Conservation (phyloP, 2,113 vertebrate genomes). For the Laticauda laticaudata region DNA sequence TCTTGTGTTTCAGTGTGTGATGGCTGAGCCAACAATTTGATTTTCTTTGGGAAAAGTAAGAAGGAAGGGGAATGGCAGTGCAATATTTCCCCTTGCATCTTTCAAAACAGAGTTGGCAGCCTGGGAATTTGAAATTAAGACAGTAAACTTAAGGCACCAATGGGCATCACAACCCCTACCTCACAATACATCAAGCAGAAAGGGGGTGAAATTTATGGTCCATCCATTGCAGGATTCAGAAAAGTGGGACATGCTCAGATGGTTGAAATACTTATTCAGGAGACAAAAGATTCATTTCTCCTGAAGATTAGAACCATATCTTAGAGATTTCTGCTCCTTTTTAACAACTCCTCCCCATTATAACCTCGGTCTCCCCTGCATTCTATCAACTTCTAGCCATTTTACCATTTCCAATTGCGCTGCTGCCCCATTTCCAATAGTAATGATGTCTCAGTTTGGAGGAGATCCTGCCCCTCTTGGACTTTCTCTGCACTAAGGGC, state of each 20-base stretch:
- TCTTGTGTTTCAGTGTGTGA: not conserved
- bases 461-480: not conserved
- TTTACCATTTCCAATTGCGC: not conserved
- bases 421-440: too few relatives aligned
- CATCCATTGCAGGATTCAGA: not conserved
- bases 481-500: not conserved
- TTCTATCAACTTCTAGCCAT: not conserved
- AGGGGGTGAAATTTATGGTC: not conserved
- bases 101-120: not conserved
- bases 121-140: not conserved
- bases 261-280: not conserved
- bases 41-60: too few relatives aligned
- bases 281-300: not conserved
- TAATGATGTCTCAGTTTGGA: not conserved
- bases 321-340: not conserved
- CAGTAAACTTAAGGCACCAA: not conserved
- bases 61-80: not conserved
- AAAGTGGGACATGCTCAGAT: not conserved
- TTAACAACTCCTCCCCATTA: not conserved
- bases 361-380: not conserved
- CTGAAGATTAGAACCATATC: not conserved
- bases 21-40: not conserved
- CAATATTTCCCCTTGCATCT: not conserved
- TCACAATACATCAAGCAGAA: not conserved
- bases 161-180: not conserved